Base-by-base conservation (phyloP, 2,888 invertebrate species). In the Carterocephalus palaemon region DNA sequence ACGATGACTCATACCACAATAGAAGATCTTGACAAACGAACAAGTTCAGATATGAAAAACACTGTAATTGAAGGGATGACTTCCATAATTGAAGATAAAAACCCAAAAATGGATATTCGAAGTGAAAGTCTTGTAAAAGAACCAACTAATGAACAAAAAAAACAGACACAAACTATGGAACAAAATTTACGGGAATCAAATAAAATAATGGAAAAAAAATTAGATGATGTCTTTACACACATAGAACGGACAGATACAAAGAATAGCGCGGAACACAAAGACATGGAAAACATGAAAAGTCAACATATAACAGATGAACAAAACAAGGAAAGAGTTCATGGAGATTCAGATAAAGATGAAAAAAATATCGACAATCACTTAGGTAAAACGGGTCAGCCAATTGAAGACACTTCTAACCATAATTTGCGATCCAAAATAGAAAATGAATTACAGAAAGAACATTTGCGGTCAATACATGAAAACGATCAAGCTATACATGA, bases 41-140 rank as follows among this genome's bases (percentile, higher is more conserved):
- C 9, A 6, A 40, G 8, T 4, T 16, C 23, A 29, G 15, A 23
- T 6, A 17, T 16, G 6, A 37, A 29, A 10, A 28, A 47, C 32
- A 41, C 28, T 4, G 26, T 34, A 16, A 13, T 22, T 15, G 47
- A 54, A 33, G 50, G 57, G 3, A 50, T 56, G 48, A 48, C 47
- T 7, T 50, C 61, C 12, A 46, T 56, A 15, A 50, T 58, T 8
- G 50, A 54, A 37, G 47, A 51, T 23, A 57, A 50, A 13, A 49
- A 55, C 29, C 34, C 40, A 28, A 54, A 51, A 33, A 22, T 48
- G 4, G 40, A 49, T 33, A 46, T 57, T 36, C 54, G 52, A 15
- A 56, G 56, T 22, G 57, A 54, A 8, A 60, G 33, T 38, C 41
- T 53, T 8, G 51, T 12, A 42, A 49, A 47, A 31, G 56, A 50